Evolutionary conservation across 1,140 invertebrate species (phyloP).

Genomic region (Aphis gossypii): DNA sequence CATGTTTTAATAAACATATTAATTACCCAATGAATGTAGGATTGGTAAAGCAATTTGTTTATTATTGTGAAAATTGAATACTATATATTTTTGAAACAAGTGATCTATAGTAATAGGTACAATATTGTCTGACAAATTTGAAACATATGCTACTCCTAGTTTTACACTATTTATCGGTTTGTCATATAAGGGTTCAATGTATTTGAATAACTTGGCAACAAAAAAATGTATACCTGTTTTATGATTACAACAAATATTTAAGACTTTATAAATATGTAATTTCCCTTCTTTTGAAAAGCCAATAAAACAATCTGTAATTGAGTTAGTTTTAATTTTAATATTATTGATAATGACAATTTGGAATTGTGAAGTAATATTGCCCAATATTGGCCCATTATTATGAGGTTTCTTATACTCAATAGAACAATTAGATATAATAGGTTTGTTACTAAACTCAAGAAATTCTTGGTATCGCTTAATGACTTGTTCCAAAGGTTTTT

Average conservation of each 20-base stretch:
- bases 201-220: neutral
- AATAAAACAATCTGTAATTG: neutral
- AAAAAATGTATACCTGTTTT: neutral
- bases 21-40: neutral
- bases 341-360: neutral
- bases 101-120: neutral
- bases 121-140: neutral
- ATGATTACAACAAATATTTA: neutral
- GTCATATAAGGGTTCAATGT: neutral
- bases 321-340: neutral
- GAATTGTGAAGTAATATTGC: neutral
- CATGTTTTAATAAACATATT: neutral
- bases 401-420: neutral
- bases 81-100: neutral
- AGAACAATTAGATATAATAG: neutral
- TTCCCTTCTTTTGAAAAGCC: neutral
- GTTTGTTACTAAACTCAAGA: neutral
- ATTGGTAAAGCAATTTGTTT: neutral
- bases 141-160: neutral
- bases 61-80: neutral
- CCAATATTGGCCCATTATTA: neutral
- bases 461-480: neutral
- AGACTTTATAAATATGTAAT: neutral
- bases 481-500: conserved; percentile 32
- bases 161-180: conserved; percentile 20